phyloP scores from a whole-genome alignment of 2,888 invertebrate genomes.

The Phytoseiulus persimilis region DNA sequence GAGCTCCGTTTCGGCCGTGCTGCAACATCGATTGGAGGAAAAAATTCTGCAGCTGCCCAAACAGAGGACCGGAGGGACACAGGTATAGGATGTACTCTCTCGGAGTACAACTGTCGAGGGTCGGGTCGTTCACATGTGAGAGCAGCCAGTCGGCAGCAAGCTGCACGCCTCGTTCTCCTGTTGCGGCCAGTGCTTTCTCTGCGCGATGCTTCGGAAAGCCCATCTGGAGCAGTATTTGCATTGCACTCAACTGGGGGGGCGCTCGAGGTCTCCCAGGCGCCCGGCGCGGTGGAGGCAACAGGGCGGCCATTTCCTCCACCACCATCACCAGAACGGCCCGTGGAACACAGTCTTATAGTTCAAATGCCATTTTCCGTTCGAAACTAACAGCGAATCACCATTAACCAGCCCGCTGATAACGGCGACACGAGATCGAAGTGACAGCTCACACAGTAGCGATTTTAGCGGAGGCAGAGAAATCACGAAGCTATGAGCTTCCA shows the following conservation, averaged over 20 bases:
- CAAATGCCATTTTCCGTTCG: not conserved
- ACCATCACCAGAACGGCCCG: slow-evolving; percentile 6
- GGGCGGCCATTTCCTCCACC: slow-evolving; percentile 27
- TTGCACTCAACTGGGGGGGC: slow-evolving; percentile 49
- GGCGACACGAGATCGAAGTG: not conserved
- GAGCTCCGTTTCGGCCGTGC: slow-evolving; percentile 80
- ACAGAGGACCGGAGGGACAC: slow-evolving; percentile 68
- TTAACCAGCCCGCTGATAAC: not conserved
- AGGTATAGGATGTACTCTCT: slow-evolving; percentile 79
- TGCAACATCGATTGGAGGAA: slow-evolving; percentile 61
- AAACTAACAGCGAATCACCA: not conserved
- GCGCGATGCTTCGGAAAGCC: slow-evolving; percentile 78
- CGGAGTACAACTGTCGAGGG: slow-evolving; percentile 65
- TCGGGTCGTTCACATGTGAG: slow-evolving; percentile 76
- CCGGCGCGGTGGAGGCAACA: slow-evolving; percentile 28
- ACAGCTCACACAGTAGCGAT: not conserved
- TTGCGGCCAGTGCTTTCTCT: slow-evolving; percentile 82
- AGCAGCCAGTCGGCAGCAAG: slow-evolving; percentile 81
- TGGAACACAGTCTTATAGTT: not conserved
- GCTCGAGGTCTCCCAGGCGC: not conserved
- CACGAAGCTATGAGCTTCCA: not conserved
- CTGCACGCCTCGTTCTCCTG: slow-evolving; percentile 76
- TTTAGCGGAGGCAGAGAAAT: not conserved
- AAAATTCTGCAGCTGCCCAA: slow-evolving; percentile 65
- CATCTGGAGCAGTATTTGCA: slow-evolving; percentile 76